Evolutionary conservation across 2,113 vertebrate genomes (phyloP).

Genomic region (Macquaria ambigua): DNA sequence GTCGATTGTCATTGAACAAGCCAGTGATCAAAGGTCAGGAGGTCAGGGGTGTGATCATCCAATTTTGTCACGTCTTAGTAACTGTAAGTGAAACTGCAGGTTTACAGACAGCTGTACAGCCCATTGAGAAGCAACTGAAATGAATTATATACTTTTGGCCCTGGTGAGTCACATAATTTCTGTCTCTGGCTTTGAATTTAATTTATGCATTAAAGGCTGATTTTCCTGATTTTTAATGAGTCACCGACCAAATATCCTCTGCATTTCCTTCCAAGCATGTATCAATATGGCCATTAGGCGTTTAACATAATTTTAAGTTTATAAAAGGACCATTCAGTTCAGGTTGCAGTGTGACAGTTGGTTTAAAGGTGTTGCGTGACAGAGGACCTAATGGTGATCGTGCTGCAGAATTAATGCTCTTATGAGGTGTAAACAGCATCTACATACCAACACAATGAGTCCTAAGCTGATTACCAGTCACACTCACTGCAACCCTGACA

Average conservation of each 20-base stretch:
- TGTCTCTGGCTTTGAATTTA: constrained; percentile 11
- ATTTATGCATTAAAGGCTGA: constrained; percentile 14
- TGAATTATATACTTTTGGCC: constrained; percentile 9
- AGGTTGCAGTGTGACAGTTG: background rate
- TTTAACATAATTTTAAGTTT: constrained; percentile 10
- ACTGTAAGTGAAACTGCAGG: background rate
- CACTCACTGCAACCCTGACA: constrained; percentile 56
- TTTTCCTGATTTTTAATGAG: background rate
- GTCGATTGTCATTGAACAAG: constrained; percentile 18
- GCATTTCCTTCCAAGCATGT: constrained; percentile 1
- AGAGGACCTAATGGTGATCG: constrained; percentile 48
- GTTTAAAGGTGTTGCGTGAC: constrained; percentile 58
- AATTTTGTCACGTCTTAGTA: background rate
- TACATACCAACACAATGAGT: constrained; percentile 60
- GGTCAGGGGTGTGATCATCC: constrained; percentile 4
- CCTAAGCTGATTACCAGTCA: constrained; percentile 76
- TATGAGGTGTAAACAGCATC: constrained; percentile 70
- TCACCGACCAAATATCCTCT: background rate
- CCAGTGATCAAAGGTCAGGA: background rate
- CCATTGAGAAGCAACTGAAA: constrained; percentile 27
- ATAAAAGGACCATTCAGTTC: background rate
- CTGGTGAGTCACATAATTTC: background rate
- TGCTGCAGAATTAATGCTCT: constrained; percentile 64
- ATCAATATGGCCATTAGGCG: constrained; percentile 8
- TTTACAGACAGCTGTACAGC: background rate